Evolutionary conservation across 2,113 vertebrate genomes (phyloP).

Genomic region (Carollia perspicillata): DNA sequence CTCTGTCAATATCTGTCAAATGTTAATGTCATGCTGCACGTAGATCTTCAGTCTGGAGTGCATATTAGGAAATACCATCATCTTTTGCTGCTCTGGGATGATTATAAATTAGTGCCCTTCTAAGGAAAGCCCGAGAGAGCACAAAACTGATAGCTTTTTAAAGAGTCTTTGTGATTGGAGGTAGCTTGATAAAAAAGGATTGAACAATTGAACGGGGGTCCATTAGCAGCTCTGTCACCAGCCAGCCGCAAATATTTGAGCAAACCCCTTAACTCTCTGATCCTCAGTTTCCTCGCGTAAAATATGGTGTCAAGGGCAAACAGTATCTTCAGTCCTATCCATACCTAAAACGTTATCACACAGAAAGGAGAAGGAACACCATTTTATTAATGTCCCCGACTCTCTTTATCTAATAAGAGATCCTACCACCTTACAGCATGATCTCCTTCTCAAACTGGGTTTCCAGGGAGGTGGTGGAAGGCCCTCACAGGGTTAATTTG

Average conservation of each 20-base stretch:
- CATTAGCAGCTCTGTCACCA: neutral
- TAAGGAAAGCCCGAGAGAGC: neutral
- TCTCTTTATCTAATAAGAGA: neutral
- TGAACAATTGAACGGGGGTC: neutral
- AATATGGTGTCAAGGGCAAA: neutral
- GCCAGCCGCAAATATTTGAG: neutral
- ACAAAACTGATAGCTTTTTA: constrained; percentile 10
- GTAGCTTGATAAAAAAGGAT: neutral
- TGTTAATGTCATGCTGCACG: neutral
- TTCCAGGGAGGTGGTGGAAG: neutral
- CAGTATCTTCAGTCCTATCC: neutral
- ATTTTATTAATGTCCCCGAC: neutral
- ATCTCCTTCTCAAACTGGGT: neutral
- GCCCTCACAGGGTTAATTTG: constrained; percentile 77
- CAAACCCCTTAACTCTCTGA: neutral
- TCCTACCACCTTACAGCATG: neutral
- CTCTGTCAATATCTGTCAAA: neutral
- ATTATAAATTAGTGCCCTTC: constrained; percentile 26
- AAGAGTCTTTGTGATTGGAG: neutral
- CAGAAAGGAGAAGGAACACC: neutral
- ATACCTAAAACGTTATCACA: neutral
- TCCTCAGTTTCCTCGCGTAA: neutral
- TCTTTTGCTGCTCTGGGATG: neutral
- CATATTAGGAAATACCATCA: neutral
- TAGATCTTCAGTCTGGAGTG: neutral